Evolutionary conservation across 1,140 invertebrate genomes (phyloP).

Genomic region (Globodera rostochiensis): DNA sequence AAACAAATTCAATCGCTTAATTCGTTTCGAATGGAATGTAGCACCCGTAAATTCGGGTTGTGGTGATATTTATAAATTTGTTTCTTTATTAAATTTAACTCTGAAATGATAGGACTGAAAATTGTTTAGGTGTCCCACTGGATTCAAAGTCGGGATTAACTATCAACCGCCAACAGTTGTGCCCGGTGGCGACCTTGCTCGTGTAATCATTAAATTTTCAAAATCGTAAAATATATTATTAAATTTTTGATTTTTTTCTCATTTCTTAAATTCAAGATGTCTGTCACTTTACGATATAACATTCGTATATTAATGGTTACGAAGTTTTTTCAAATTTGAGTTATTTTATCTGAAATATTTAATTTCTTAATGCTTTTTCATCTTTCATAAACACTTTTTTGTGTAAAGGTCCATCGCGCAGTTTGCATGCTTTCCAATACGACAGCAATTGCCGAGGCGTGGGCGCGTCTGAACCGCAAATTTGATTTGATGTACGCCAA

Average conservation of each 20-base stretch:
- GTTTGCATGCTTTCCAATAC: constrained; percentile 80
- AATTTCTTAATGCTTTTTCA: no score
- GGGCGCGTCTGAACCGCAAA: constrained; percentile 76
- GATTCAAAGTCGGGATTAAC: constrained; percentile 66
- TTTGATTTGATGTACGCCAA: constrained; percentile 75
- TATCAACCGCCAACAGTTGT: constrained; percentile 65
- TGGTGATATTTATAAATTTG: background rate
- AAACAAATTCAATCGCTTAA: no score
- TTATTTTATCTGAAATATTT: no score
- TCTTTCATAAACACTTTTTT: background rate
- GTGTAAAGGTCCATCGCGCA: constrained; percentile 64
- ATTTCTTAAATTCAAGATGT: no score
- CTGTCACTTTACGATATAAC: no score
- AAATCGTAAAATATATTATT: background rate
- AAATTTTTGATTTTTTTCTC: background rate
- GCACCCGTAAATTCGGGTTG: no score
- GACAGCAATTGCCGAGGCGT: constrained; percentile 75
- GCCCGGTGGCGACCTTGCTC: constrained; percentile 64
- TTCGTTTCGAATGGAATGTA: no score
- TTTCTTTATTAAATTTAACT: background rate
- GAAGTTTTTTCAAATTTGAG: no score
- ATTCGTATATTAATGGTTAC: no score
- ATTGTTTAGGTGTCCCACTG: constrained; percentile 59
- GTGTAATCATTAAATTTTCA: constrained; percentile 30
- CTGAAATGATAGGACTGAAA: background rate